Base-by-base conservation (phyloP, 2,113 vertebrate genomes). In the Procavia capensis region DNA sequence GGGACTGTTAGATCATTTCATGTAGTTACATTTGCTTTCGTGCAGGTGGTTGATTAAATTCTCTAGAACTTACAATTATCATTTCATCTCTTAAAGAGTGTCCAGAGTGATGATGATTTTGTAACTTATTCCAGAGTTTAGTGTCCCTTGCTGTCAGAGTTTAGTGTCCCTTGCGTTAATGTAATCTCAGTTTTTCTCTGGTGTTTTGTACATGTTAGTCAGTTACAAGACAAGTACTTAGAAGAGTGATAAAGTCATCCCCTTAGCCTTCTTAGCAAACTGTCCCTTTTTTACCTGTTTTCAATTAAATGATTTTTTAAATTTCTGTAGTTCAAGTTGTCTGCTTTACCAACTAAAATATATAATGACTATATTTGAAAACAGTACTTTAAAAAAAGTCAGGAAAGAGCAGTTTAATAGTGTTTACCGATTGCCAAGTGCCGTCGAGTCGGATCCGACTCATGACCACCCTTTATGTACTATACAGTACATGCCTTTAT, bases 321-420 rank as follows among this genome's bases (percentile, higher is more conserved):
- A 20, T 90, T 50, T 72, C n/a, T 68, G 5, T 84, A 50, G 29
- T 79, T 88, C 57, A 70, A 93, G 31, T 93, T 41, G 11, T 76
- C 45, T 79, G 29, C 93, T 97, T 81, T 85, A 82, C n/a, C 41
- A 92, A 11, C 64, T 93, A 59, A 57, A 81, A n/a, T 66, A 41
- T 50, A 2, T 76, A 87, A 70, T 79, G 27, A 74, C 17, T 83
- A 0, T 89, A 70, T 92, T 72, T 93, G 81, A 94, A 95, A 88
- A 63, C 70, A 84, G 68, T 89, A 57, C 66, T 78, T 85, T 59
- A 85, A n/a, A 36, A 93, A 88, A 22, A 34, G 6, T 80, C 43
- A 80, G 3, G 31, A 68, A 84, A 84, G 88, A 66, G 80, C 43
- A 88, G 54, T 78, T 92, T 92, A 17, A 50, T 24, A 47, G n/a